Evolutionary conservation across 2,113 vertebrate genomes (phyloP).

Genomic region (Epinephelus cyanopodus): DNA sequence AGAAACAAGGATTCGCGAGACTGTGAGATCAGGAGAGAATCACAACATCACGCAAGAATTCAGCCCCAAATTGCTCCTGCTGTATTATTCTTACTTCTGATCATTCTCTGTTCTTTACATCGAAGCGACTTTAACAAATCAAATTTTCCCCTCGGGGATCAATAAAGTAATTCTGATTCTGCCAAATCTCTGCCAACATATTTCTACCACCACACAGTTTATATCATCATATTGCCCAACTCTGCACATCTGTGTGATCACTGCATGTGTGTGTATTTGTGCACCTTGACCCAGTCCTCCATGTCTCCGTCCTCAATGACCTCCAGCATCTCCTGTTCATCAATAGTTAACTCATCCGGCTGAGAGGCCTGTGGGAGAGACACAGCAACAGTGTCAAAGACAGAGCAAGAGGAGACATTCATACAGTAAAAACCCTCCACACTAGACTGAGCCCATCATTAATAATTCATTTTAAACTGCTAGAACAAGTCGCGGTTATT

Average conservation of each 20-base stretch:
- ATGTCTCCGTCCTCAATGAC: constrained; percentile 99
- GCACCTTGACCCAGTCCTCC: constrained; percentile 99
- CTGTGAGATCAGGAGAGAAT: too few species aligned
- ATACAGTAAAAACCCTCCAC: neutral
- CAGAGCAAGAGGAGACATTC: neutral
- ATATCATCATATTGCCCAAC: too few species aligned
- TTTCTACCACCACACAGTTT: too few species aligned
- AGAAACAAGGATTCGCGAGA: too few species aligned
- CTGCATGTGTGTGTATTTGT: constrained; percentile 6
- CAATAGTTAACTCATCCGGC: constrained; percentile 97
- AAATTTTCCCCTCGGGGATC: too few species aligned
- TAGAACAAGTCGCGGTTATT: neutral
- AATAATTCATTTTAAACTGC: neutral
- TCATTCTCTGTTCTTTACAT: too few species aligned
- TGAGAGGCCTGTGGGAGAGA: constrained; percentile 90
- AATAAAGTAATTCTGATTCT: too few species aligned
- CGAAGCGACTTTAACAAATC: too few species aligned
- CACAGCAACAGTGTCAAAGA: neutral
- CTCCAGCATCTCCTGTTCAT: constrained; percentile 97
- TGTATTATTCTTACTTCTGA: too few species aligned
- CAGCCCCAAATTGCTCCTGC: too few species aligned
- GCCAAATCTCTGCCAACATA: too few species aligned
- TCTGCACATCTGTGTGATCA: neutral
- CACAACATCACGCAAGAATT: too few species aligned
- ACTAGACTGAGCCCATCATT: neutral